Base-by-base conservation (phyloP, 2,797 vertebrate species). In the Sebastolobus alascanus region DNA sequence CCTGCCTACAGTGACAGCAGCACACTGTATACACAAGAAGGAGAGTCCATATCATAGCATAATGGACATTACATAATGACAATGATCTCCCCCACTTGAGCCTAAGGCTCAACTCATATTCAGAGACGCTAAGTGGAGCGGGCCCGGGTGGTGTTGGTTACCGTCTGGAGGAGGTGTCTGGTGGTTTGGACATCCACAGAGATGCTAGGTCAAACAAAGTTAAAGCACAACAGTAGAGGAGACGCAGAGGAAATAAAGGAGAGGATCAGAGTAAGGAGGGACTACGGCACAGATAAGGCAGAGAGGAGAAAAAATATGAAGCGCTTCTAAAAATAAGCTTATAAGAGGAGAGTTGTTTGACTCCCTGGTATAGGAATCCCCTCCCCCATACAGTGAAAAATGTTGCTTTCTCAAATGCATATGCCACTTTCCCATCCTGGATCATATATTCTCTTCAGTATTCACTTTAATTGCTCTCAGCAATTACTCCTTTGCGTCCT, bases 151-250 rank as follows among this genome's bases (percentile, higher is more conserved):
- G 77, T 66, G 73, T 37, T 56, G 40, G 79, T 79, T 82, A 65
- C 65, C 38, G 60, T 59, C 64, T 76, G 59, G 40, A 74, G 68
- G 67, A 73, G 37, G 33, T 22, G 11, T 81, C 64, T 65, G n/a
- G 25, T 75, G 71, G 61, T 79, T 74, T 79, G 35, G 43, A 68
- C 33, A 56, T 77, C 56, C 43, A 29, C 75, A 76, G 58, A 85
- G 67, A 87, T 37, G 63, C 27, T 16, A 38, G 68, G 70, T 84
- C 72, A 82, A 55, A 81, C 8, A 63, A 79, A 70, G 72, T 76
- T 69, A 43, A 85, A 79, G 73, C 40, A 68, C 38, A 80, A 54
- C 56, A 52, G 79, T 58, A 70, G 71, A 80, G 61, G 40, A 54
- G 56, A 81, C 43, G 52, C 35, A 58, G 43, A 67, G 63, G 73